These are phyloP conservation scores for Tyrophagus putrescentiae DNA, from an alignment of 1,140 invertebrate species.

Conservation along the genomic window DNA sequence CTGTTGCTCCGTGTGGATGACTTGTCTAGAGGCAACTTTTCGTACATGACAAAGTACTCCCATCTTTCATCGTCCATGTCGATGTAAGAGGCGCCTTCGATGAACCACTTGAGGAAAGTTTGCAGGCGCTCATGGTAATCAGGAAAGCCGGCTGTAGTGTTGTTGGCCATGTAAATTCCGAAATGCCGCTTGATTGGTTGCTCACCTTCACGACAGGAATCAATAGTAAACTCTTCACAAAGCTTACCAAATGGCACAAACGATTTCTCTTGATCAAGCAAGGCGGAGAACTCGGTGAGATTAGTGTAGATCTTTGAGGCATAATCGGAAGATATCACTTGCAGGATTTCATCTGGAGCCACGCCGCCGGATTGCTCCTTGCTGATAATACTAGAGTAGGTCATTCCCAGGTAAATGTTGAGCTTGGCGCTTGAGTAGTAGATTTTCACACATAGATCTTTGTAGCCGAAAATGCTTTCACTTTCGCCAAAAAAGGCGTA, in stretches of 20 bases:
- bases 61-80: constrained; percentile 82
- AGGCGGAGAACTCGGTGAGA: constrained; percentile 49
- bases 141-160: constrained; percentile 50
- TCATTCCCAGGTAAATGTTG: constrained; percentile 51
- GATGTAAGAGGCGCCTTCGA: constrained; percentile 76
- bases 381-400: constrained; percentile 47
- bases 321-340: constrained; percentile 44
- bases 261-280: constrained; percentile 47
- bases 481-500: constrained; percentile 85
- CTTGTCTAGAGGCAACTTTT: constrained; percentile 12
- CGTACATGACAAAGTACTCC: constrained; percentile 35
- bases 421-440: constrained; percentile 67
- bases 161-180: constrained; percentile 62
- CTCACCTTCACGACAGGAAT: not conserved
- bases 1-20: not conserved
- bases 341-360: constrained; percentile 58
- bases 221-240: constrained; percentile 40
- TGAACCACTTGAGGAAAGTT: constrained; percentile 83
- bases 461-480: constrained; percentile 85
- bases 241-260: constrained; percentile 57
- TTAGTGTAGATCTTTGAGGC: constrained; percentile 46
- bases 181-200: constrained; percentile 39
- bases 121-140: constrained; percentile 68
- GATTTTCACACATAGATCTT: constrained; percentile 58
- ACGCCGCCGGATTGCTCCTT: constrained; percentile 36